Conservation (phyloP, 1,140 invertebrate genomes). For the Drosophila bocki region DNA sequence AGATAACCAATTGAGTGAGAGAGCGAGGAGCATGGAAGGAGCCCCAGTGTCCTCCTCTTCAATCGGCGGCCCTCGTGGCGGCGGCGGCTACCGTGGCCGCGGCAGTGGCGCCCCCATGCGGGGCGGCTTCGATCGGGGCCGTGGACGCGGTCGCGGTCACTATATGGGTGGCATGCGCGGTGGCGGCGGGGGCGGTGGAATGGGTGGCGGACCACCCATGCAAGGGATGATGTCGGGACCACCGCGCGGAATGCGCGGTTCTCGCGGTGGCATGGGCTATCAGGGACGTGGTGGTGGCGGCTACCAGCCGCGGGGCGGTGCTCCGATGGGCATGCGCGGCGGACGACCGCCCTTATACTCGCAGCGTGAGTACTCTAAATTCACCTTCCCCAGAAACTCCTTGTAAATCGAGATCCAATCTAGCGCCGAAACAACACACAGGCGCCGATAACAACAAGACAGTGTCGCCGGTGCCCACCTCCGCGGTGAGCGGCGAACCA, state of each 20-base stretch:
- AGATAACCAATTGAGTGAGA: slow-evolving; percentile 37
- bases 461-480: slow-evolving; percentile 75
- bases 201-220: slow-evolving; percentile 71
- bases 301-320: slow-evolving; percentile 75
- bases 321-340: slow-evolving; percentile 80
- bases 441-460: slow-evolving; percentile 84
- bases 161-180: slow-evolving; percentile 81
- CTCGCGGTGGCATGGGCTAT: slow-evolving; percentile 71
- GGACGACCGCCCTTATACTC: slow-evolving; percentile 75
- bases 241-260: slow-evolving; percentile 71
- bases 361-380: slow-evolving; percentile 68
- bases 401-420: slow-evolving; percentile 24
- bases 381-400: not conserved
- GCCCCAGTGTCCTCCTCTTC: slow-evolving; percentile 65
- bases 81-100: slow-evolving; percentile 77
- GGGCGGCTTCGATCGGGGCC: slow-evolving; percentile 78
- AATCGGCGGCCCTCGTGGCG: slow-evolving; percentile 72
- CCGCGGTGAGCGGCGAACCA: slow-evolving; percentile 44
- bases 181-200: slow-evolving; percentile 57
- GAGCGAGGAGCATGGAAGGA: slow-evolving; percentile 71
- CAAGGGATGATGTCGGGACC: slow-evolving; percentile 78
- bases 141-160: slow-evolving; percentile 78
- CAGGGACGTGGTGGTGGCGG: slow-evolving; percentile 72
- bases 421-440: slow-evolving; percentile 81
- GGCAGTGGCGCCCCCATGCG: slow-evolving; percentile 77